Evolutionary conservation across 1,140 invertebrate species (phyloP), one percentile per base, ranked within the genome.

Genomic region (Sycophaga agraensis): DNA sequence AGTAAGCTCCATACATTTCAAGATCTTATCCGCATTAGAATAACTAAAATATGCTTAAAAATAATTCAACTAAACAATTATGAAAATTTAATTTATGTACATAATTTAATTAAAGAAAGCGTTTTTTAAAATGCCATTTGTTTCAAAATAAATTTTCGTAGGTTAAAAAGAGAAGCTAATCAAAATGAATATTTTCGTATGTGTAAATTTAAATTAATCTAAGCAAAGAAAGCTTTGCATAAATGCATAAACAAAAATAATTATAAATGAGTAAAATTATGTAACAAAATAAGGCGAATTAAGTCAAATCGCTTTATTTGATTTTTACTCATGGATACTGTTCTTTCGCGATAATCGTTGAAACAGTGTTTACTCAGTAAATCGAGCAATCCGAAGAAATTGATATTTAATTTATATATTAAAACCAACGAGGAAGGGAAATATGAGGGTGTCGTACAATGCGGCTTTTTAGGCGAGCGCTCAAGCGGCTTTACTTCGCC

Each of bases 301-400:
- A 16, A 16, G 28, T 45, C 2, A 19, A 50, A 9, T 62, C 43
- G 59, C 51, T 62, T 62, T 40, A 49, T 56, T 62, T 62, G 51
- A 62, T 56, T 62, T 62, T 62, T 22, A 62, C 59, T 62, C 51
- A 42, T 56, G 5, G 28, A 40, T 12, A 54, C 21, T 49, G 8
- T 35, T 14, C 21, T 22, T 31, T 24, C 26, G 45, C 43, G 31
- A 9, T 55, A 40, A 14, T 34, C 34, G 17, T 35, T 45, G 49
- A 51, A 59, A 53, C 46, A 42, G 21, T 42, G 11, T 50, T 50
- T 17, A 19, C 16, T 31, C 11, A 24, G 49, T n/a, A 50, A 17
- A 28, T 22, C 24, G 37, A 42, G 35, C 7, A 37, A 50, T 16
- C 24, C 24, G 14, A 50, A 50, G 22, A 31, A 50, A 50, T 24